Evolutionary conservation across 2,888 invertebrate genomes (phyloP), one percentile per base, ranked within the genome.

Genomic region (Torymus tubicola): DNA sequence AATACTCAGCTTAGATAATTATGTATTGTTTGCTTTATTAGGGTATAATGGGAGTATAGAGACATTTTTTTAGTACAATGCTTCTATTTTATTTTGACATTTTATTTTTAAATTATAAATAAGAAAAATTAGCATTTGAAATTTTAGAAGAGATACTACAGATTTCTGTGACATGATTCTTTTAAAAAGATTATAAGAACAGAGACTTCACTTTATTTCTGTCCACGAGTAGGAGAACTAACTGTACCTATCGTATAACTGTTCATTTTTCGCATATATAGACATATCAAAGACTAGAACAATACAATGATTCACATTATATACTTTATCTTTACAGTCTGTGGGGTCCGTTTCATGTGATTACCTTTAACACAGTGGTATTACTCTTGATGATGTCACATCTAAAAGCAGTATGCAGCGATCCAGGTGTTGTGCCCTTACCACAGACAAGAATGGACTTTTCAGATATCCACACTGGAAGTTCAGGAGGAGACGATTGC

Each of bases 381-480:
- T 93, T 96, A 86, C 91, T 97, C 73, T 91, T 96, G 81, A 91
- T 93, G 71, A 93, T 96, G 91, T 93, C 97, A 2, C 97, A 97
- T 90, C 87, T 95, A n/a, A 93, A 96, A 87, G 96, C 97, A 11
- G 96, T 97, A 78, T 93, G 96, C 85, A 96, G 96, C n/a, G 97
- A 97, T 92, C 97, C 97, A 3, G 97, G 97, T 2, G 94, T 95
- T 70, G 96, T 97, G 61, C 97, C 96, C n/a, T 91, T 96, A 80
- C 94, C 95, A 1, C 93, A 94, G 84, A 93, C 92, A 85, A 93
- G 94, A 84, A 92, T 96, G 88, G 96, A 96, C 88, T 96, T 96
- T 91, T 96, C 96, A 1, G 96, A 96, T 88, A 93, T 96, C 87
- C 95, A 96, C 91, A 93, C 94, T 75, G 93, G 93, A 84, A 92